These are phyloP conservation scores for Phania funesta DNA, from an alignment of 2,888 invertebrate genomes.

Conservation along the genomic window DNA sequence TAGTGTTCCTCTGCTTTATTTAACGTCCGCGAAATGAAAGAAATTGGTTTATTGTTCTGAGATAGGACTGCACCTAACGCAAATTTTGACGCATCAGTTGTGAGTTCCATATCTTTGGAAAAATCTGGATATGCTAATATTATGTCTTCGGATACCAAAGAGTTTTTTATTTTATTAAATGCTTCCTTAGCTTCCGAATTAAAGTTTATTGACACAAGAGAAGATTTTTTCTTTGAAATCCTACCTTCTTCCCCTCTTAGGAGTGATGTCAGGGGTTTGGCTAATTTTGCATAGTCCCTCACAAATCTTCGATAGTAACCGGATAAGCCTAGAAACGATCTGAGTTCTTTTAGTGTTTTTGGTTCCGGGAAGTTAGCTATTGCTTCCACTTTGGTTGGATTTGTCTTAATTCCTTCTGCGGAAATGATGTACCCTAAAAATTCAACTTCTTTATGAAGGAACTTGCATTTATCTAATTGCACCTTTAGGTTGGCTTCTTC, in stretches of 20 bases:
- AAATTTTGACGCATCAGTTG: slow-evolving; percentile 32
- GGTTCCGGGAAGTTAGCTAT: not conserved
- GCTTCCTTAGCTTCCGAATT: slow-evolving; percentile 25
- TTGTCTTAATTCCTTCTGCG: not conserved
- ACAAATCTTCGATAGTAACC: not conserved
- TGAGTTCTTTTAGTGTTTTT: not conserved
- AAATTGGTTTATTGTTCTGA: slow-evolving; percentile 14
- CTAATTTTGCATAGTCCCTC: not conserved
- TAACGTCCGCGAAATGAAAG: too few species aligned
- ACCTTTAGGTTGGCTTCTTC: not conserved
- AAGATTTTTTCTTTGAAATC: slow-evolving; percentile 5
- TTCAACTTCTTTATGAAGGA: not conserved
- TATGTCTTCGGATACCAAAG: not conserved
- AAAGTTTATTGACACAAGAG: not conserved
- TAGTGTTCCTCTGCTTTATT: too few species aligned
- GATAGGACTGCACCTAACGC: slow-evolving; percentile 2
- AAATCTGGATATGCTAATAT: slow-evolving; percentile 30
- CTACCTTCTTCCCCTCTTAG: slow-evolving; percentile 24
- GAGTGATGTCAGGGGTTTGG: slow-evolving; percentile 34
- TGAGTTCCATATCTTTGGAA: slow-evolving; percentile 24
- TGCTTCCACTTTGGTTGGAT: not conserved
- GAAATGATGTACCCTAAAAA: not conserved
- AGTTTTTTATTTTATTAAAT: slow-evolving; percentile 32
- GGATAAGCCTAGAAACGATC: not conserved
- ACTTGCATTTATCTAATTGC: slow-evolving; percentile 4